Evolutionary conservation across 2,113 vertebrate species (phyloP), one percentile per base, ranked within the genome.

Genomic region (Ammospiza caudacuta): DNA sequence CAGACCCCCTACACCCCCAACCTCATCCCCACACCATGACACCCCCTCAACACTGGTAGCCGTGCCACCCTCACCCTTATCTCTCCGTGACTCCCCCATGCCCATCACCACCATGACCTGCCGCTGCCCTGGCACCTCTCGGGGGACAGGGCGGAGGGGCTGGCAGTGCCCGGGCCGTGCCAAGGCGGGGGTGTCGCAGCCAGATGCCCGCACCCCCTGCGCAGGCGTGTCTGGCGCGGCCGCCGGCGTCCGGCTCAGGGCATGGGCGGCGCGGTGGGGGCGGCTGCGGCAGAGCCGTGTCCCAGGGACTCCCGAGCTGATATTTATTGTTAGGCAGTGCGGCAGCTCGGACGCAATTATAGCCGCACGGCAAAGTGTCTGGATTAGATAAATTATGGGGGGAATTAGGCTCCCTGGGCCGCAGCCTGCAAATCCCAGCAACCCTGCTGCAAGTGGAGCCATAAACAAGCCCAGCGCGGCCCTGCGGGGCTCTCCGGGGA

Each of bases 311-410:
- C 87, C 8, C 37, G 90, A 88, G 89, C 67, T 22, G 94, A 95
- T 97, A 97, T 97, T 97, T 97, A 97, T 97, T 95, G 95, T 87
- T 82, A 95, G 87, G 95, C 96, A 96, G 94, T 94, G 95, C 97
- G 79, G 96, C 97, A 96, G 92, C 74, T 89, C 57, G 87, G 73
- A 89, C 68, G 69, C 84, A 64, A 64, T 87, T 78, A 91, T 7
- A 79, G 89, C 72, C 61, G 41, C 59, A 5, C 78, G 9, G 87
- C 79, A 11, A 96, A 88, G 92, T 86, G 68, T 91, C 94, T 79
- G 68, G 89, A 91, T 90, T 72, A 80, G 95, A 96, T 96, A 92
- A 96, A 95, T 95, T 92, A 95, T 68, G 85, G 93, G 94, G 84
- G 64, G 87, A 94, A 94, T 90, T 87, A 73, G 89, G 83, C 94